A percentile compares a stretch with the other conserved stretches of the same genome.
These are phyloP conservation scores for Caenorhabditis panamensis DNA, from an alignment of 2,888 invertebrate species.

Conservation along the genomic window DNA sequence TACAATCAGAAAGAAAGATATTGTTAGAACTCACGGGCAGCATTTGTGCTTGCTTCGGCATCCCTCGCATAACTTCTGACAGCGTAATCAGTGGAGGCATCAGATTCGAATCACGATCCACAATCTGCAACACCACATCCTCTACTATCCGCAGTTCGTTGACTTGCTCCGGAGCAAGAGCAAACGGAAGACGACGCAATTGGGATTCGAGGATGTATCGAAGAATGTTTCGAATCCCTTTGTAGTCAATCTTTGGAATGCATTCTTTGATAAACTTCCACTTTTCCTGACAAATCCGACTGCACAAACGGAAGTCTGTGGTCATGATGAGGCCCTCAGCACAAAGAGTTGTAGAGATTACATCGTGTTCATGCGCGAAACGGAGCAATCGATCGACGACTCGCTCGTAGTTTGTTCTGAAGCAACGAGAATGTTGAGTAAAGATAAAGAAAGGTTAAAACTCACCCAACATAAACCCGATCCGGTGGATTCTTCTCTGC, in stretches of 20 bases:
- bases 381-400: conserved; percentile 42
- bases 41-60: conserved; percentile 52
- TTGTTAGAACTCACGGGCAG: conserved; percentile 60
- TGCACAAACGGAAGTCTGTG: conserved; percentile 61
- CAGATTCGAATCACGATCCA: conserved; percentile 61
- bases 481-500: conserved; percentile 40
- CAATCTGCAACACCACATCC: conserved; percentile 56
- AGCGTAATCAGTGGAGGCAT: conserved; percentile 69
- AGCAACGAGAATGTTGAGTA: not conserved
- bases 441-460: not conserved
- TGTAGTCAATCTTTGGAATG: conserved; percentile 62
- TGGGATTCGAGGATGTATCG: conserved; percentile 52
- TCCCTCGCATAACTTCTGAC: conserved; percentile 62
- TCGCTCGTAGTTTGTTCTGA: conserved; percentile 46
- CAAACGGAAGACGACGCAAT: conserved; percentile 34
- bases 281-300: conserved; percentile 45
- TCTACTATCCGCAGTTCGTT: conserved; percentile 49
- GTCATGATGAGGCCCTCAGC: conserved; percentile 61
- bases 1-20: too few relatives aligned
- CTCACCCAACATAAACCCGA: conserved; percentile 26
- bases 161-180: conserved; percentile 54
- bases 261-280: conserved; percentile 56
- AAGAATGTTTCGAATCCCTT: conserved; percentile 58
- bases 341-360: conserved; percentile 31
- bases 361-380: conserved; percentile 28